Base-by-base conservation (phyloP, 2,113 vertebrate genomes). In the Cariama cristata region DNA sequence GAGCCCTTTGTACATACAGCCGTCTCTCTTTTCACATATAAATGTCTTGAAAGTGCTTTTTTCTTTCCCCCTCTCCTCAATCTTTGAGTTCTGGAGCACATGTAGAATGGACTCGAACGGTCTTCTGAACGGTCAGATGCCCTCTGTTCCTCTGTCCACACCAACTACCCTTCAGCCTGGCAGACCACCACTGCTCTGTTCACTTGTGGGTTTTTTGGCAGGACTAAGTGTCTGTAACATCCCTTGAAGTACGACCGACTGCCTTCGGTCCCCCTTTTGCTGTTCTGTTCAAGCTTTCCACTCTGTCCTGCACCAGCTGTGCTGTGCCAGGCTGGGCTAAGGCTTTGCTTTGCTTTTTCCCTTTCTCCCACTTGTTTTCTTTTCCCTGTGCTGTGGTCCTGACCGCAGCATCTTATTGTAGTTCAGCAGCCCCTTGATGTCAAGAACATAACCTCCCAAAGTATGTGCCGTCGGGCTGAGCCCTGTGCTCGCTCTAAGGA, bases 31-130 rank as follows among this genome's bases (percentile, higher is more conserved):
- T 47, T 26, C 40, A 23, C 67, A 73, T 38, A 49, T 26, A 62
- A 72, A 45, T 26, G 9, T 52, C 24, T 59, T 69, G 26, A 47
- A 60, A 66, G 35, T 40, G 42, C 10, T 42, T 13, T 42, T 7
- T 7, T 10, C 23, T 6, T 15, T 2, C 19, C 11, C 6, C 1
- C 5, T 8, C 32, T 5, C 8, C 13, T 1, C 24, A 38, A 7
- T 55, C 32, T 22, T 55, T 38, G 63, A 56, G 32, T n/a, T 80
- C 53, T 73, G 76, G 40, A 68, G 75, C 49, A 50, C 12, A 3
- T n/a, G 9, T 63, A 42, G 59, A 83, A 77, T 33, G 27, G 58
- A 45, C 42, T 79, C 38, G 67, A 89, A 60, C 33, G 59, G 11
- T 87, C 21, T 47, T 73, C 9, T 16, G 30, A 44, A 52, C 19